Evolutionary conservation across 2,888 invertebrate species (phyloP).

Genomic region (Tuberolachnus salignus): DNA sequence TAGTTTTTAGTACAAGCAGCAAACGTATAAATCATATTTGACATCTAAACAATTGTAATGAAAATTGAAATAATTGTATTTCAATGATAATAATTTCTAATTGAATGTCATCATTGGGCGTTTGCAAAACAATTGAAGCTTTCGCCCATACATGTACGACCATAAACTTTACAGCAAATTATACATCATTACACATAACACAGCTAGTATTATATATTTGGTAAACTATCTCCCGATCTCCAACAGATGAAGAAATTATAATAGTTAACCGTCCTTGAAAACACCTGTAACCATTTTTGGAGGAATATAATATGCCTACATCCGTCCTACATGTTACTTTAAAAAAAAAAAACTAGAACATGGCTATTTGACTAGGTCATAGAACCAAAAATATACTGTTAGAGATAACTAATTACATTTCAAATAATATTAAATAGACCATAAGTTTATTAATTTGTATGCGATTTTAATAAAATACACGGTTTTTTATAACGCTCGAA

Average conservation of each 20-base stretch:
- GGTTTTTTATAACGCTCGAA: too few species aligned
- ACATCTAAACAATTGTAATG: not conserved
- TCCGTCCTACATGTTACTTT: too few species aligned
- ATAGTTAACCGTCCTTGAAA: constrained; percentile 28
- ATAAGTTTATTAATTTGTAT: too few species aligned
- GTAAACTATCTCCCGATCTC: not conserved
- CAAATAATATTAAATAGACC: too few species aligned
- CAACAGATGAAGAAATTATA: constrained; percentile 12
- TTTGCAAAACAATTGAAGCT: constrained; percentile 11
- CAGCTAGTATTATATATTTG: not conserved
- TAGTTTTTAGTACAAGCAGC: too few species aligned
- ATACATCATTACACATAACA: not conserved
- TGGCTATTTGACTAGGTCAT: constrained; percentile 1
- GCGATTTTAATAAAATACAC: too few species aligned
- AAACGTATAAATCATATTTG: too few species aligned
- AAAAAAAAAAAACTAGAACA: not conserved
- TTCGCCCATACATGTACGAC: not conserved
- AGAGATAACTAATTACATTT: too few species aligned
- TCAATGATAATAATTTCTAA: not conserved
- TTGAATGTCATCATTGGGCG: not conserved
- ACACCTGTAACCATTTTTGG: constrained; percentile 39
- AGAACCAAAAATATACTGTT: not conserved
- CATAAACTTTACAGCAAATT: not conserved
- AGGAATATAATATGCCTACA: not conserved
- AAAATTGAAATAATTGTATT: not conserved